Evolutionary conservation across 2,888 invertebrate species (phyloP).

Genomic region (Pyrocoelia pectoralis): DNA sequence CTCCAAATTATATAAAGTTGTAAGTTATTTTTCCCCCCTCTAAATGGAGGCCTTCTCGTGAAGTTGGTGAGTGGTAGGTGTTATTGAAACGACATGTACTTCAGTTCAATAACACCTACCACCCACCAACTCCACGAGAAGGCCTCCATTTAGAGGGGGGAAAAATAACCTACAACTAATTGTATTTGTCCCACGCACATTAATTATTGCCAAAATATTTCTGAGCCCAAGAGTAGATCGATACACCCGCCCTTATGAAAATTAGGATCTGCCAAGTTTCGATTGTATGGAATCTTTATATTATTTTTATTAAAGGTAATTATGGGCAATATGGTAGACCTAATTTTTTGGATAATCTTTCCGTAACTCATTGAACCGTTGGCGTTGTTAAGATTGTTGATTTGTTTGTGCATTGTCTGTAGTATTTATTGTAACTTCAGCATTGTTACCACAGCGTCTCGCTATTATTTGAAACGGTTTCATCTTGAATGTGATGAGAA

Average conservation of each 20-base stretch:
- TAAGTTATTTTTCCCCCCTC: too few species aligned
- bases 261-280: neutral
- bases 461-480: neutral
- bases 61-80: too few species aligned
- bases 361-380: slow-evolving; percentile 27
- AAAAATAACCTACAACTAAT: too few species aligned
- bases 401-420: slow-evolving; percentile 1
- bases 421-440: neutral
- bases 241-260: neutral
- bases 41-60: too few species aligned
- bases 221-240: neutral
- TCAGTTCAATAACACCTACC: too few species aligned
- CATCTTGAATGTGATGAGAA: neutral
- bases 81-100: too few species aligned
- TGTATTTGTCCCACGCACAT: neutral
- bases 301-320: too few species aligned
- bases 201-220: neutral
- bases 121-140: too few species aligned
- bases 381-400: slow-evolving; percentile 22
- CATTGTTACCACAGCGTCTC: slow-evolving; percentile 1
- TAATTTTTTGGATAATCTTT: neutral
- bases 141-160: too few species aligned
- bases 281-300: too few species aligned
- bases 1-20: too few species aligned
- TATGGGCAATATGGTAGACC: neutral